phyloP scores from a whole-genome alignment of 30 jellyfish, hydroid and myxozoan genomes.

The Aurelia aurita region DNA sequence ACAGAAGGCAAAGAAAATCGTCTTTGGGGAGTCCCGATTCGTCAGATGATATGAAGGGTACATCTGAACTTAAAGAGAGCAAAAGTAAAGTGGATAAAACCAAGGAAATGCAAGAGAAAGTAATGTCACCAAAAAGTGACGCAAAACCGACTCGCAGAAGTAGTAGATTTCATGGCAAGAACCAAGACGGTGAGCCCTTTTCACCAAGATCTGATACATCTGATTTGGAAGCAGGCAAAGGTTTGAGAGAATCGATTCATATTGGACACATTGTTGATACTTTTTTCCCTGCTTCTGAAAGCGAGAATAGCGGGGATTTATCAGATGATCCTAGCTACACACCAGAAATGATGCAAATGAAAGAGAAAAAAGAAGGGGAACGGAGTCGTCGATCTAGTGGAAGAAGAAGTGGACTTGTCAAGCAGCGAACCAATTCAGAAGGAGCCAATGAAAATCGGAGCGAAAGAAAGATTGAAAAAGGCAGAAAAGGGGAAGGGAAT shows the following conservation, averaged over 20 bases:
- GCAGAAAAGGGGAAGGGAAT: neutral
- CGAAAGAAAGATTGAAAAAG: neutral
- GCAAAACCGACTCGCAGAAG: slow-evolving; percentile 21
- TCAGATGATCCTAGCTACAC: slow-evolving; percentile 23
- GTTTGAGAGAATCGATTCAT: neutral
- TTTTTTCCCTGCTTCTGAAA: slow-evolving; percentile 21
- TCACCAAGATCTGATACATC: neutral
- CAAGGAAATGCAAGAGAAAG: neutral
- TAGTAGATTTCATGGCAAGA: slow-evolving; percentile 20
- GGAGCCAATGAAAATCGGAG: neutral
- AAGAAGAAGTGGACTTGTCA: neutral
- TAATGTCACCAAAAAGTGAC: neutral
- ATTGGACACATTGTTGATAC: slow-evolving; percentile 4
- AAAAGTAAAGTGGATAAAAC: neutral
- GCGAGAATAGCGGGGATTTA: slow-evolving; percentile 14
- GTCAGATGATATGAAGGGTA: neutral
- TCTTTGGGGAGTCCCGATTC: slow-evolving; percentile 4
- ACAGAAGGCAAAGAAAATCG: neutral
- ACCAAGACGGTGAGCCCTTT: neutral
- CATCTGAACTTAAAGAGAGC: neutral
- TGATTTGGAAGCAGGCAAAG: neutral
- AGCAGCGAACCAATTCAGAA: neutral
- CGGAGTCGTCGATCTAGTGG: too few species aligned
- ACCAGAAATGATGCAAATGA: neutral
- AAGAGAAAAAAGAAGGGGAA: neutral